Conservation (phyloP, 37 sponge, comb jelly and placozoan species). For the Aphrocallistes beatrix region DNA sequence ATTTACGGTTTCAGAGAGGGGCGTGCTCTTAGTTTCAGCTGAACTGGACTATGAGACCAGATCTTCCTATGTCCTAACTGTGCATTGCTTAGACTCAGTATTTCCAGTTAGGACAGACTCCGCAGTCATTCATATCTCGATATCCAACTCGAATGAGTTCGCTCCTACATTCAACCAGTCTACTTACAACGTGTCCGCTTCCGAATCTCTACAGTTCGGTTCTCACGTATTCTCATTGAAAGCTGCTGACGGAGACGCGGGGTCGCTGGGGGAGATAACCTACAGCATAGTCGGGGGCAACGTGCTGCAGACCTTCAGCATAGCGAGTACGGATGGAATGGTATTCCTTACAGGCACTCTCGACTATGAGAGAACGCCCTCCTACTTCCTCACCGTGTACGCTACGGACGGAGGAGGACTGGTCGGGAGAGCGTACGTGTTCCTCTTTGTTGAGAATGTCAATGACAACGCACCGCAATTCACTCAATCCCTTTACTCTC, state of each 20-base stretch:
- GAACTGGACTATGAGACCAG: constrained; percentile 37
- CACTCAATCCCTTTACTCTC: neutral
- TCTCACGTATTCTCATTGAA: neutral
- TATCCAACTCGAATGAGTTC: neutral
- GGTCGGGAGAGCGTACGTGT: neutral
- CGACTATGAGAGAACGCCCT: neutral
- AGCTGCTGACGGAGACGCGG: neutral
- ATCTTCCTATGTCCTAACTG: constrained; percentile 33
- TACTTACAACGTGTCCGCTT: neutral
- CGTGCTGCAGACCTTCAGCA: neutral
- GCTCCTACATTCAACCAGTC: neutral
- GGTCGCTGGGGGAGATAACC: neutral
- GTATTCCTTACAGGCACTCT: neutral
- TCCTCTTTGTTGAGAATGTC: neutral
- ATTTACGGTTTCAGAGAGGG: neutral
- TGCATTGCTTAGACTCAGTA: neutral
- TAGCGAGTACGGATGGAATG: neutral
- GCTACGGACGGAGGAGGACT: neutral
- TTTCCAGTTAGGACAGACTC: neutral
- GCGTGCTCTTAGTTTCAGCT: neutral
- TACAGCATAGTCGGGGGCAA: neutral
- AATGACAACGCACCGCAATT: neutral
- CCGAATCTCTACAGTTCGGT: neutral
- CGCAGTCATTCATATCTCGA: neutral
- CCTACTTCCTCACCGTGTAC: neutral